Conservation (phyloP, 2,113 vertebrate genomes). For the Hypanus sabinus region DNA sequence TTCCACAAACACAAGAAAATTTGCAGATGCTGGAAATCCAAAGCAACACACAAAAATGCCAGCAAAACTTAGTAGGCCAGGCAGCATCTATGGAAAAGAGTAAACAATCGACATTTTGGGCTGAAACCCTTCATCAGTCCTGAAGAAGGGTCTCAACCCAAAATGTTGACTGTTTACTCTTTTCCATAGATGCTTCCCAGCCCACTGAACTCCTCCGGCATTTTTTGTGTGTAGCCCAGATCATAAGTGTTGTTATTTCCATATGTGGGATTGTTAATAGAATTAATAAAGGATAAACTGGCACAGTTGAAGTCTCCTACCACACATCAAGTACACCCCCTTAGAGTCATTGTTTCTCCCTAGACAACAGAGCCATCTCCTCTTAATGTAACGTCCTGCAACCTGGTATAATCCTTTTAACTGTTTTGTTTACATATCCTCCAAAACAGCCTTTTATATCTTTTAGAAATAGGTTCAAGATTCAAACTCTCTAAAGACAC, state of each 20-base stretch:
- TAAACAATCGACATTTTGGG: too few relatives aligned
- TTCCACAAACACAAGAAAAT: neutral
- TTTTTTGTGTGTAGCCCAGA: too few relatives aligned
- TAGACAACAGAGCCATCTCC: neutral
- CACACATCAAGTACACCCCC: neutral
- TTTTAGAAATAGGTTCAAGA: neutral
- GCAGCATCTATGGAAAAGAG: too few relatives aligned
- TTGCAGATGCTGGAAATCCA: too few relatives aligned
- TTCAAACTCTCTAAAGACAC: neutral
- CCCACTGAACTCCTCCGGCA: too few relatives aligned
- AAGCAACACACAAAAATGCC: too few relatives aligned
- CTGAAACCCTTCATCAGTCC: too few relatives aligned
- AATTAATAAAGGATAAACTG: neutral
- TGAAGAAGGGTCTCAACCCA: too few relatives aligned
- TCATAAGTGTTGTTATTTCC: neutral
- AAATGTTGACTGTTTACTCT: too few relatives aligned
- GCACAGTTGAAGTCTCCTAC: neutral
- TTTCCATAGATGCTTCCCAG: too few relatives aligned
- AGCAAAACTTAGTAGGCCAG: too few relatives aligned
- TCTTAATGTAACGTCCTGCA: neutral
- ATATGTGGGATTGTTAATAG: neutral
- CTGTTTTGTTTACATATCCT: neutral
- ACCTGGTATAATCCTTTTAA: neutral
- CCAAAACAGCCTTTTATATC: neutral
- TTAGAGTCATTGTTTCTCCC: neutral